Evolutionary conservation across 2,888 invertebrate species (phyloP).

Genomic region (Luffia ferchaultella): DNA sequence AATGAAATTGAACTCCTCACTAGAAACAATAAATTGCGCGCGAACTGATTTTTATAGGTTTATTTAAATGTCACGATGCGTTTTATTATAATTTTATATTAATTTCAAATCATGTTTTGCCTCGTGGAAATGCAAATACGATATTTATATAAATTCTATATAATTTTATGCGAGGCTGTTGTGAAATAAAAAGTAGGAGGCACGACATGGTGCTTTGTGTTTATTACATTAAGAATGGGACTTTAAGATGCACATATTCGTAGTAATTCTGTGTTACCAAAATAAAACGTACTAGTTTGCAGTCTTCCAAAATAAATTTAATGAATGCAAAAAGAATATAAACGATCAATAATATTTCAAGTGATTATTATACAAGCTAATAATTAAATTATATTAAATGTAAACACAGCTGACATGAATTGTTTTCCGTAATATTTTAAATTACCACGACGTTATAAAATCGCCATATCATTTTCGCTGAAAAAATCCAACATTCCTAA

Average conservation of each 20-base stretch:
- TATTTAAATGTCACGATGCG: neutral
- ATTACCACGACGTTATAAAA: too few relatives aligned
- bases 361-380: too few relatives aligned
- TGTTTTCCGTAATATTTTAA: too few relatives aligned
- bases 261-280: neutral
- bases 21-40: neutral
- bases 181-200: slow-evolving; percentile 14
- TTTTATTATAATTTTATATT: neutral
- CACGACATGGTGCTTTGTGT: slow-evolving; percentile 45
- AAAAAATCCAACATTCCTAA: too few relatives aligned
- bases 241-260: slow-evolving; percentile 25
- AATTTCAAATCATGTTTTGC: neutral
- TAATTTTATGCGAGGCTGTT: neutral
- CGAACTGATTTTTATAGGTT: neutral
- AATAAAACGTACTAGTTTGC: slow-evolving; percentile 27
- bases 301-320: slow-evolving; percentile 38
- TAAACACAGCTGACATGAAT: too few relatives aligned
- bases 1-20: neutral
- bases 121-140: neutral
- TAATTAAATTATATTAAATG: too few relatives aligned
- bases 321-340: neutral
- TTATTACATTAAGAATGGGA: slow-evolving; percentile 45
- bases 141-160: neutral
- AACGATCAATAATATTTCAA: too few relatives aligned
- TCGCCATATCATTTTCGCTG: too few relatives aligned